These are phyloP conservation scores for Leptinotarsa undecemlineata DNA, from an alignment of 1,140 invertebrate genomes.

Conservation along the genomic window DNA sequence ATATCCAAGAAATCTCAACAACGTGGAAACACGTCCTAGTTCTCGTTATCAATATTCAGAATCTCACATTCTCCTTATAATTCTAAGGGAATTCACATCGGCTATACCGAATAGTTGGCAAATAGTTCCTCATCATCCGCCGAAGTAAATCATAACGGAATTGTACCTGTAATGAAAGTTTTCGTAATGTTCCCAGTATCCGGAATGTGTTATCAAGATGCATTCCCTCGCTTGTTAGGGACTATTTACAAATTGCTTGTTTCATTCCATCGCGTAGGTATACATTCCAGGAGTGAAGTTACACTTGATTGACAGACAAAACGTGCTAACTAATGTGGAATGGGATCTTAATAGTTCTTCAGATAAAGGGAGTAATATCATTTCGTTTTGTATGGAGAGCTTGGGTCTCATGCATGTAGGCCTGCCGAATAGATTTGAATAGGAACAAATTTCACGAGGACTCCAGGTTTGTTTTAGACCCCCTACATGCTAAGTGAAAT, in stretches of 20 bases:
- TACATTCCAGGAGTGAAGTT: background rate
- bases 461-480: no score
- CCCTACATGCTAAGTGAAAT: no score
- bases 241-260: constrained; percentile 34
- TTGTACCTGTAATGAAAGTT: constrained; percentile 6
- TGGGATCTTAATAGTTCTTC: no score
- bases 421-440: no score
- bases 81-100: background rate
- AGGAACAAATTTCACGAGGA: no score
- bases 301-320: background rate
- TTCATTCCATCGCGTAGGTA: constrained; percentile 19
- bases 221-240: constrained; percentile 31
- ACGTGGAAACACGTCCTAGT: background rate
- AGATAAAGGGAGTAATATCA: no score
- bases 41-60: background rate
- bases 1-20: no score
- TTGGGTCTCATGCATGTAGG: no score
- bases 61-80: background rate
- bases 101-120: constrained; percentile 5
- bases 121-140: constrained; percentile 12
- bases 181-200: background rate
- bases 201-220: constrained; percentile 21
- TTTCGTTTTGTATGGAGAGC: no score
- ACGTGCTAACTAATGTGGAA: no score
- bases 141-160: background rate